Conservation (phyloP, 2,797 vertebrate genomes). For the Malacoraja senta region DNA sequence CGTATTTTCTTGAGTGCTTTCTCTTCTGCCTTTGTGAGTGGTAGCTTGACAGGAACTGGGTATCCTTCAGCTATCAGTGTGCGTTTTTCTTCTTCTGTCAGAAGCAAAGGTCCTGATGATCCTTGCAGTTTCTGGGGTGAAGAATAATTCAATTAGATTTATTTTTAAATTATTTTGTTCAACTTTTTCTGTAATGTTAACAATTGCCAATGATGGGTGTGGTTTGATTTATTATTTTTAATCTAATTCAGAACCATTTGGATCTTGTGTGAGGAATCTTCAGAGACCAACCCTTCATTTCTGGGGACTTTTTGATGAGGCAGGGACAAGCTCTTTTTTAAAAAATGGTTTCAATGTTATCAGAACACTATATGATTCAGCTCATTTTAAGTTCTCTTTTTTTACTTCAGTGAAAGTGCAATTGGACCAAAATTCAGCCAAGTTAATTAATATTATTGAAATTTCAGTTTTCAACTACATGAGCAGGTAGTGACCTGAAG, state of each 20-base stretch:
- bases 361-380: background rate
- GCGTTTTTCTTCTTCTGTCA: conserved; percentile 94
- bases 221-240: background rate
- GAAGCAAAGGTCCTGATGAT: conserved; percentile 76
- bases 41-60: conserved; percentile 89
- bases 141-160: conserved; percentile 19
- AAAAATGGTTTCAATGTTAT: background rate
- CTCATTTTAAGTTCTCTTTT: background rate
- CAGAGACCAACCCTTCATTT: background rate
- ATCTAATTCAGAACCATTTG: background rate
- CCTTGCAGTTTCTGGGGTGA: conserved; percentile 82
- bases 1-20: conserved; percentile 97
- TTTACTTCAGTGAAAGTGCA: background rate
- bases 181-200: background rate
- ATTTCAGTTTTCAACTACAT: background rate
- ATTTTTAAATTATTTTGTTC: background rate
- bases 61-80: conserved; percentile 93
- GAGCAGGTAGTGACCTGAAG: background rate
- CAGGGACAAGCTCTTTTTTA: background rate
- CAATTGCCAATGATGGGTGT: background rate
- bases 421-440: background rate
- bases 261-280: background rate
- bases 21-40: conserved; percentile 90
- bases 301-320: background rate
- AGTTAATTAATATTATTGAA: background rate